Evolutionary conservation across 2,888 invertebrate species (phyloP).

Genomic region (Caenorhabditis panamensis): DNA sequence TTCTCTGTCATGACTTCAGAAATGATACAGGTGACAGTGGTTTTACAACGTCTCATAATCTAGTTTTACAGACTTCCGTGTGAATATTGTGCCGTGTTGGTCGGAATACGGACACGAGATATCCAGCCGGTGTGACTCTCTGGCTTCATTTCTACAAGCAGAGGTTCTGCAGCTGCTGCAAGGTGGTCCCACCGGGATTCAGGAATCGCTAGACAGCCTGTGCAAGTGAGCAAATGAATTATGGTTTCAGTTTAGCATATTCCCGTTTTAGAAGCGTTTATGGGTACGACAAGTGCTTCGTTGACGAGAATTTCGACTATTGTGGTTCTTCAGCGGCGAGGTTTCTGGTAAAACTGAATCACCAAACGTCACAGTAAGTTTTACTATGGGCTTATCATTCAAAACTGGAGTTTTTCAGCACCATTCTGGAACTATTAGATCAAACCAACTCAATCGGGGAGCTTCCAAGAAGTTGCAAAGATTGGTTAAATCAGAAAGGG

Average conservation of each 20-base stretch:
- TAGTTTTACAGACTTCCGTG: constrained; percentile 60
- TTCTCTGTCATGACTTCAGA: constrained; percentile 70
- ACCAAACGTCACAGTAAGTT: constrained; percentile 71
- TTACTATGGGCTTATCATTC: background rate
- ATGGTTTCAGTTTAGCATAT: constrained; percentile 8
- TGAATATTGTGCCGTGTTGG: constrained; percentile 67
- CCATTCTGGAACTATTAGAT: constrained; percentile 62
- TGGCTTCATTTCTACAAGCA: constrained; percentile 62
- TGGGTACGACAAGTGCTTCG: constrained; percentile 76
- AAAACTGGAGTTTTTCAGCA: constrained; percentile 34
- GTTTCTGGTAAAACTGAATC: constrained; percentile 72
- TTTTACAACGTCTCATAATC: constrained; percentile 5
- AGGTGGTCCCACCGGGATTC: constrained; percentile 68
- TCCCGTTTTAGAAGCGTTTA: constrained; percentile 65
- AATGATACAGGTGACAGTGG: constrained; percentile 69
- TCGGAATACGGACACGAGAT: constrained; percentile 62
- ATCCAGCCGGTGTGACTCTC: constrained; percentile 50
- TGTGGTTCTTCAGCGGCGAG: constrained; percentile 72
- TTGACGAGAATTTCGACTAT: constrained; percentile 71
- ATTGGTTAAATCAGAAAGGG: constrained; percentile 70
- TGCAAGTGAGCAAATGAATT: constrained; percentile 62
- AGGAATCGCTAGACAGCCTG: constrained; percentile 68
- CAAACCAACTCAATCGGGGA: constrained; percentile 48
- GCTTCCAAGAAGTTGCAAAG: constrained; percentile 65
- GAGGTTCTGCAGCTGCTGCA: constrained; percentile 72